These are phyloP conservation scores for Orbicella faveolata DNA, from an alignment of 64 coral and sea anemone species.

Conservation along the genomic window DNA sequence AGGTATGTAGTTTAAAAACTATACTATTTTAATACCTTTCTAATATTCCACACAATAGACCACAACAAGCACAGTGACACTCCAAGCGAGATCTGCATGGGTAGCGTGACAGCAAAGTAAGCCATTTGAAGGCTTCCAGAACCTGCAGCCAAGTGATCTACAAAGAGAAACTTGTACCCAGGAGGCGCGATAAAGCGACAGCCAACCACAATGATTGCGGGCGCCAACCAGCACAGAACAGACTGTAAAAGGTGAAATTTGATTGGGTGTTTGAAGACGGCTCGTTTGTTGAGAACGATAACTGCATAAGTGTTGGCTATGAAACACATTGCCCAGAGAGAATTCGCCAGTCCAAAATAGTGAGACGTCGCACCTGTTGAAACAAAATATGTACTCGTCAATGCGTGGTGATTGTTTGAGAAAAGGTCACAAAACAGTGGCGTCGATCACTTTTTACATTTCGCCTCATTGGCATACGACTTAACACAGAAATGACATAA, in stretches of 20 bases:
- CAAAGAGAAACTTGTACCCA: constrained; percentile 72
- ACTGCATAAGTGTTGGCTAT: constrained; percentile 86
- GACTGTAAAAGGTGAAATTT: constrained; percentile 63
- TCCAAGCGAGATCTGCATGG: constrained; percentile 80
- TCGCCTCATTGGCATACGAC: too few relatives aligned
- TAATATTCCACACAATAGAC: constrained; percentile 73
- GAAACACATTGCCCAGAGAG: constrained; percentile 89
- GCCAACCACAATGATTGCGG: constrained; percentile 74
- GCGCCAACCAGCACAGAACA: constrained; percentile 70
- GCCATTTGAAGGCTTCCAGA: constrained; percentile 34
- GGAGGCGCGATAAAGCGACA: constrained; percentile 48
- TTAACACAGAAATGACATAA: too few relatives aligned
- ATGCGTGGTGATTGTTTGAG: too few relatives aligned
- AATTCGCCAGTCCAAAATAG: constrained; percentile 75
- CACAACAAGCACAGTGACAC: constrained; percentile 78
- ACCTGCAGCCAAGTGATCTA: constrained; percentile 68
- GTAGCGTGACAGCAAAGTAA: constrained; percentile 80
- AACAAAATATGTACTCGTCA: neutral
- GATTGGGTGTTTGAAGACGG: constrained; percentile 53
- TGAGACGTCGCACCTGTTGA: constrained; percentile 76
- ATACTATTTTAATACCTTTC: constrained; percentile 62
- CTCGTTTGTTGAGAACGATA: constrained; percentile 46
- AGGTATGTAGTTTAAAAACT: neutral
- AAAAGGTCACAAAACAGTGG: too few relatives aligned
- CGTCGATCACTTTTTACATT: too few relatives aligned